phyloP scores from a whole-genome alignment of 2,797 vertebrate species.

The Parauchenoglanis punctatus region DNA sequence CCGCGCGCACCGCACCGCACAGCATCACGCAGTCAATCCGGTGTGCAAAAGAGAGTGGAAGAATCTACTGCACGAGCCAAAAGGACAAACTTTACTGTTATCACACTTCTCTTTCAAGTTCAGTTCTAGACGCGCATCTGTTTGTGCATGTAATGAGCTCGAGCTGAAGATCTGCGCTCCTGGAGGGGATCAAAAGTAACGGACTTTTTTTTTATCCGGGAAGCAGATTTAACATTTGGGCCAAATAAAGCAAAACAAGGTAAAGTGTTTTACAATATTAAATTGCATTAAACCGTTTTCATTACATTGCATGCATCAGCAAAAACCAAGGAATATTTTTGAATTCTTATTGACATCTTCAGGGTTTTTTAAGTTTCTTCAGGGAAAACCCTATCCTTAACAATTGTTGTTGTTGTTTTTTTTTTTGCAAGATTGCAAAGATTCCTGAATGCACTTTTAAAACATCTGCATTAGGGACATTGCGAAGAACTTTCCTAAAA shows the following conservation, averaged over 20 bases:
- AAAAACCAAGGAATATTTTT: background rate
- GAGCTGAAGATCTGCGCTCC: constrained; percentile 26
- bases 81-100: constrained; percentile 65
- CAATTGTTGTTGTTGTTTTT: too few relatives aligned
- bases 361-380: background rate
- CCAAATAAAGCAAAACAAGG: constrained; percentile 8
- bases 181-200: constrained; percentile 27
- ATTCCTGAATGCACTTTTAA: background rate
- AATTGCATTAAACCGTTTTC: background rate
- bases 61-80: constrained; percentile 64
- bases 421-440: background rate
- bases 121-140: background rate
- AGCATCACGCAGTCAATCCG: constrained; percentile 57
- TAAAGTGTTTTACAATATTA: background rate
- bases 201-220: background rate
- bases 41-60: constrained; percentile 66
- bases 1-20: constrained; percentile 22
- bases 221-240: constrained; percentile 3
- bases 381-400: background rate
- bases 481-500: background rate
- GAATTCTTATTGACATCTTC: background rate
- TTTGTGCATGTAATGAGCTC: constrained; percentile 6
- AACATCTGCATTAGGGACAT: background rate
- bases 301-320: background rate
- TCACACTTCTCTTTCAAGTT: background rate